These are phyloP conservation scores for Leucosticte australis DNA, from an alignment of 2,113 vertebrate species.

Conservation along the genomic window DNA sequence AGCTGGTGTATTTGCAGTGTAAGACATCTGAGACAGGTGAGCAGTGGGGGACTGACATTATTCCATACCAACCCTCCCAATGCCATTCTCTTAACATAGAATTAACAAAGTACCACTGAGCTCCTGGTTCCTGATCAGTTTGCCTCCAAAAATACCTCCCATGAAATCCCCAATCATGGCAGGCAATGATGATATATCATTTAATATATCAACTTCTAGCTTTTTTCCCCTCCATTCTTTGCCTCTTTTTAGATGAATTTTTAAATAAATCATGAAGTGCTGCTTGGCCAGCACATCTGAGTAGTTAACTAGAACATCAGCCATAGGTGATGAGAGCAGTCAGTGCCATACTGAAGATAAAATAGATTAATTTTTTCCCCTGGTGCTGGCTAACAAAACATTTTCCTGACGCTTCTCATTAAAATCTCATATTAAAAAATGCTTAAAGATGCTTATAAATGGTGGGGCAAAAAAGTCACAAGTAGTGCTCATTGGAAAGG, in stretches of 20 bases:
- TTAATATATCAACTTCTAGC: background rate
- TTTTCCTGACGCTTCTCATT: background rate
- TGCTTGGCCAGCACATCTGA: background rate
- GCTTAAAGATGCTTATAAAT: background rate
- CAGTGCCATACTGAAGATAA: background rate
- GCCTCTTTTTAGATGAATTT: background rate
- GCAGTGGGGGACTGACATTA: rapidly evolving
- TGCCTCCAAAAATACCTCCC: background rate
- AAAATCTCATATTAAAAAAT: background rate
- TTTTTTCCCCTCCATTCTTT: background rate
- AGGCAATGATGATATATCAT: background rate
- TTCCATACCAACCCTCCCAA: background rate
- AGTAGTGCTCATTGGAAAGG: background rate
- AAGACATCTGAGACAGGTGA: background rate
- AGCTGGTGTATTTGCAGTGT: background rate
- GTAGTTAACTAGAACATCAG: background rate
- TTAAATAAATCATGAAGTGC: background rate
- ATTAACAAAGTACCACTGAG: background rate
- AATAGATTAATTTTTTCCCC: background rate
- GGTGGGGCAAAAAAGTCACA: background rate
- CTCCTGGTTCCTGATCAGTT: background rate
- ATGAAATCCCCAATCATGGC: background rate
- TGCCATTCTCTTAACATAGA: background rate
- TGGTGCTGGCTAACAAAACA: background rate
- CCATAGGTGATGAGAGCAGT: background rate